Percentiles rank a stretch among this genome's conserved stretches.
Evolutionary conservation across 2,113 vertebrate species (phyloP).

Genomic region (Anolis sagrei): DNA sequence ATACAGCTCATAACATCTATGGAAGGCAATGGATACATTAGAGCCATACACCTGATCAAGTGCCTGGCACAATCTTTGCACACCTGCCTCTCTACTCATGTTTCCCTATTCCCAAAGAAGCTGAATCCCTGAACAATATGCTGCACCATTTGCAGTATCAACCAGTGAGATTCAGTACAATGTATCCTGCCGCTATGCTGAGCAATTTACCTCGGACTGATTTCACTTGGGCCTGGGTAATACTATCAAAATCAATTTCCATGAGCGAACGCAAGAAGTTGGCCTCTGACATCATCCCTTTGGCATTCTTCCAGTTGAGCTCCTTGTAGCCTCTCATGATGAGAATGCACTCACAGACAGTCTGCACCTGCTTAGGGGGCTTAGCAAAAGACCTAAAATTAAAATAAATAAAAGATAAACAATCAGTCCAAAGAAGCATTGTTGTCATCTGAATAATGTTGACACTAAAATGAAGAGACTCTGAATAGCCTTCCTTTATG

Average conservation of each 20-base stretch:
- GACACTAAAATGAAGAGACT: background rate
- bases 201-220: slow-evolving; percentile 83
- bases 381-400: slow-evolving; percentile 91
- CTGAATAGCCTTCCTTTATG: background rate
- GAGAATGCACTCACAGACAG: slow-evolving; percentile 93
- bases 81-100: background rate
- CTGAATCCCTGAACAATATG: background rate
- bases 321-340: slow-evolving; percentile 93
- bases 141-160: no score
- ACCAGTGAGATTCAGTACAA: background rate
- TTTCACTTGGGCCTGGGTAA: slow-evolving; percentile 83
- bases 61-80: background rate
- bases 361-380: slow-evolving; percentile 93
- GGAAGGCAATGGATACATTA: no score
- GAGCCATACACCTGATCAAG: background rate
- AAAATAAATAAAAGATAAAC: background rate
- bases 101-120: background rate
- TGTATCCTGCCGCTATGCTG: background rate
- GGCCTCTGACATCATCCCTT: slow-evolving; percentile 95
- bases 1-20: background rate
- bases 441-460: background rate
- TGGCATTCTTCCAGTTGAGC: slow-evolving; percentile 92
- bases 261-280: slow-evolving; percentile 90
- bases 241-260: slow-evolving; percentile 91
- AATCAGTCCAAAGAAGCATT: background rate